Conservation (phyloP, 1,140 invertebrate species). For the Alviniconcha marisindica region DNA sequence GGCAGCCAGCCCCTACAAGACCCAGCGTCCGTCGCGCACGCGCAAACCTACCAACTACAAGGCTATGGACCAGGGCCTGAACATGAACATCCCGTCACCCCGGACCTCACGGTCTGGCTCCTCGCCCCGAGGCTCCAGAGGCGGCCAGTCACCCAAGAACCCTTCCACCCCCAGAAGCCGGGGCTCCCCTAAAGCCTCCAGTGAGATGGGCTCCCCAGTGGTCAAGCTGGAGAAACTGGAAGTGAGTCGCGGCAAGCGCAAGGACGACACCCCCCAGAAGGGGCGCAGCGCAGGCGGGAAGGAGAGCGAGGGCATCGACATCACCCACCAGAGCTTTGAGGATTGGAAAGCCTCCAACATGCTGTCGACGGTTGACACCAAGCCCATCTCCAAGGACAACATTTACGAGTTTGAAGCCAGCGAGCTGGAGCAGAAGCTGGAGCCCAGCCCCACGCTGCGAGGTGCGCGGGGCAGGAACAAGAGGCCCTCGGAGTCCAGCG, state of each 20-base stretch:
- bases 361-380: constrained; percentile 26
- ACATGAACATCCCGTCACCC: constrained; percentile 48
- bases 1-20: constrained; percentile 43
- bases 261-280: constrained; percentile 20
- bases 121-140: constrained; percentile 46
- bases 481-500: constrained; percentile 21
- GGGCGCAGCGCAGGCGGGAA: neutral
- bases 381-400: constrained; percentile 46
- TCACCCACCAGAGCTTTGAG: constrained; percentile 40
- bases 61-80: constrained; percentile 53
- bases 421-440: constrained; percentile 45
- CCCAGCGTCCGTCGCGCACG: constrained; percentile 48
- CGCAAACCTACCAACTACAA: constrained; percentile 62
- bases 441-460: constrained; percentile 35
- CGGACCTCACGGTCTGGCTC: constrained; percentile 45
- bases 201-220: constrained; percentile 58
- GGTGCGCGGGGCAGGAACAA: constrained; percentile 38
- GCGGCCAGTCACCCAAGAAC: constrained; percentile 59
- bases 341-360: constrained; percentile 48
- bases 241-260: constrained; percentile 41
- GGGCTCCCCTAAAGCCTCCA: constrained; percentile 54
- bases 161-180: constrained; percentile 52
- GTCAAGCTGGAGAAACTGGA: constrained; percentile 66
- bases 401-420: constrained; percentile 53
- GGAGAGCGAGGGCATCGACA: constrained; percentile 30